Evolutionary conservation across 2,113 vertebrate species (phyloP).

Genomic region (Hippocampus mohnikei): DNA sequence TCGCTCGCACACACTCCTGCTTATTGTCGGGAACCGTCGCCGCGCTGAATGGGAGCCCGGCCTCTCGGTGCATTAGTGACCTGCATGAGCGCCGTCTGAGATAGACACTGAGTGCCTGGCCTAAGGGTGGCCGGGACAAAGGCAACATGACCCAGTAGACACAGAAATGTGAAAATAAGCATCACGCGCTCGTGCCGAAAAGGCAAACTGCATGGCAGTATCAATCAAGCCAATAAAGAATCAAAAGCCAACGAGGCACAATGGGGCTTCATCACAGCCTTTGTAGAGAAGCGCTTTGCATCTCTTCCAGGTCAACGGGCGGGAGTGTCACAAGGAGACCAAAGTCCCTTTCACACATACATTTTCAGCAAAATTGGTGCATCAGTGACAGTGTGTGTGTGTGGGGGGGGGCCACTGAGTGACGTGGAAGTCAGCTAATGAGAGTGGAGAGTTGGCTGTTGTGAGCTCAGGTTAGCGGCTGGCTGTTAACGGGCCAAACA

Average conservation of each 20-base stretch:
- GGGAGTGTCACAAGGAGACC: constrained; percentile 22
- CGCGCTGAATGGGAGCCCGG: constrained; percentile 38
- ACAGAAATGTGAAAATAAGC: constrained; percentile 20
- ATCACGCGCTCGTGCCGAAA: constrained; percentile 31
- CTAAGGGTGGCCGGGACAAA: constrained; percentile 53
- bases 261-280: constrained; percentile 12
- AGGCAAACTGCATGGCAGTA: constrained; percentile 41
- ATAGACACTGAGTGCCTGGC: constrained; percentile 56
- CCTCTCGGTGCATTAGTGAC: constrained; percentile 62
- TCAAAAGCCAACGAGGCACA: constrained; percentile 37
- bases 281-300: constrained; percentile 32
- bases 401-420: too few species aligned
- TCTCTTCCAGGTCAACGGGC: constrained; percentile 71
- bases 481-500: too few species aligned
- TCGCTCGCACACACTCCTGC: constrained; percentile 32
- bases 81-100: constrained; percentile 58
- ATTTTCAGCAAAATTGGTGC: neutral
- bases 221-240: constrained; percentile 29
- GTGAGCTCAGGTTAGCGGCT: too few species aligned
- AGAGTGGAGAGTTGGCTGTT: too few species aligned
- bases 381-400: neutral
- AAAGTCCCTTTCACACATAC: neutral
- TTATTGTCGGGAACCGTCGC: constrained; percentile 45
- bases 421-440: too few species aligned
- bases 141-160: constrained; percentile 40